Evolutionary conservation across 2,113 vertebrate genomes (phyloP).

Genomic region (Zapornia atra): DNA sequence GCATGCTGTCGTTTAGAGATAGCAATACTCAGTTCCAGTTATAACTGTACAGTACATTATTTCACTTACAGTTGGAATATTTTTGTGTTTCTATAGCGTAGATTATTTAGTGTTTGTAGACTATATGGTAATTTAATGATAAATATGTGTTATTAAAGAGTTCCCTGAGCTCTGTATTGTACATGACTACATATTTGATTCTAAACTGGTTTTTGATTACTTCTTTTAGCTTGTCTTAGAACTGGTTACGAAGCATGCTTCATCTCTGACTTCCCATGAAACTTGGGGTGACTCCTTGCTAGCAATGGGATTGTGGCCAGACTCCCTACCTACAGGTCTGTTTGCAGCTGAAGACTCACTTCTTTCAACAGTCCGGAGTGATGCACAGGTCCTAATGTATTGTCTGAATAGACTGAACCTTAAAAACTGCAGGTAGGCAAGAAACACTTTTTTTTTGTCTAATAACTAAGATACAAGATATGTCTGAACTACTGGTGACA

Average conservation of each 20-base stretch:
- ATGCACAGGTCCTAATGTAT: conserved; percentile 89
- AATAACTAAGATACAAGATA: not conserved
- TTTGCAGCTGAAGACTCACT: conserved; percentile 89
- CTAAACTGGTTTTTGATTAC: not conserved
- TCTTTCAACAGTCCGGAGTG: conserved; percentile 84
- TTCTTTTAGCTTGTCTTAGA: conserved; percentile 81
- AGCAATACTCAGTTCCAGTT: not conserved
- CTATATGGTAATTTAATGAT: not conserved
- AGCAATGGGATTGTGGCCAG: conserved; percentile 90
- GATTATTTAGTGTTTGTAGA: not conserved
- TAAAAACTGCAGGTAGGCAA: conserved; percentile 82
- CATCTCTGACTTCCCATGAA: conserved; percentile 77
- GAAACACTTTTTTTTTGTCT: not conserved
- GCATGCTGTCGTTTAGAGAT: not conserved
- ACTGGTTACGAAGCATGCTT: conserved; percentile 82
- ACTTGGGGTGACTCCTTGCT: conserved; percentile 83
- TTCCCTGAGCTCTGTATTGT: not conserved
- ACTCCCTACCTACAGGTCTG: conserved; percentile 84
- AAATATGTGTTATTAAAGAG: not conserved
- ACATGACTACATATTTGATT: not conserved
- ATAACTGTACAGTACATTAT: not conserved
- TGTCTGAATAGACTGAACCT: conserved; percentile 89
- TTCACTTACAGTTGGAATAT: not conserved
- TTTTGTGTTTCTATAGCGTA: not conserved
- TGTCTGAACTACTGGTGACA: not conserved